Percentiles rank a stretch among this genome's conserved stretches.
Evolutionary conservation across 2,888 invertebrate genomes (phyloP).

Genomic region (Rhamphomyia laevipes): DNA sequence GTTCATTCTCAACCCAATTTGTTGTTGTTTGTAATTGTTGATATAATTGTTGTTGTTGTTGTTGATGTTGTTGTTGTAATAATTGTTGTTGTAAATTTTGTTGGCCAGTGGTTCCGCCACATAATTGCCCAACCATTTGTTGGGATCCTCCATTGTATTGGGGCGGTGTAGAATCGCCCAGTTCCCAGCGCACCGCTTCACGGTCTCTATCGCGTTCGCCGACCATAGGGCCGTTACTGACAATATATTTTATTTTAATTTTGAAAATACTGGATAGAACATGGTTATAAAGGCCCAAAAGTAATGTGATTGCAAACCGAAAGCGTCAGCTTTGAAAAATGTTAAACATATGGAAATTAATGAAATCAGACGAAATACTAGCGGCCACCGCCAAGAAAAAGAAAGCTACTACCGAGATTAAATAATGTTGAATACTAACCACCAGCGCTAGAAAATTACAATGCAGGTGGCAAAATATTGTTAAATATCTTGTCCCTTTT

Average conservation of each 20-base stretch:
- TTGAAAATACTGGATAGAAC: too few species aligned
- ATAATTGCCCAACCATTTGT: conserved; percentile 38
- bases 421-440: too few species aligned
- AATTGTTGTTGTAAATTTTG: conserved; percentile 24
- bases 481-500: too few species aligned
- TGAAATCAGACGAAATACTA: too few species aligned
- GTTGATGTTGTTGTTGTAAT: conserved; percentile 13
- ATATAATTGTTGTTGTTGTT: conserved; percentile 18
- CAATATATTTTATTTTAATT: background rate
- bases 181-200: conserved; percentile 42
- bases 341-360: too few species aligned
- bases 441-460: too few species aligned
- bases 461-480: too few species aligned
- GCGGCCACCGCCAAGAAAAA: too few species aligned
- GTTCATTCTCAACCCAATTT: conserved; percentile 29
- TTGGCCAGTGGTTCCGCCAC: conserved; percentile 37
- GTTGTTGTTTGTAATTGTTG: conserved; percentile 25
- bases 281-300: too few species aligned
- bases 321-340: too few species aligned
- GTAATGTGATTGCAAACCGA: too few species aligned
- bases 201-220: conserved; percentile 41
- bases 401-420: too few species aligned
- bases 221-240: conserved; percentile 38
- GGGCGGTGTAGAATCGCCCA: conserved; percentile 42
- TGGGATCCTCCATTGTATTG: conserved; percentile 39